Conservation (phyloP, 2,113 vertebrate species). For the Salvelinus fontinalis region DNA sequence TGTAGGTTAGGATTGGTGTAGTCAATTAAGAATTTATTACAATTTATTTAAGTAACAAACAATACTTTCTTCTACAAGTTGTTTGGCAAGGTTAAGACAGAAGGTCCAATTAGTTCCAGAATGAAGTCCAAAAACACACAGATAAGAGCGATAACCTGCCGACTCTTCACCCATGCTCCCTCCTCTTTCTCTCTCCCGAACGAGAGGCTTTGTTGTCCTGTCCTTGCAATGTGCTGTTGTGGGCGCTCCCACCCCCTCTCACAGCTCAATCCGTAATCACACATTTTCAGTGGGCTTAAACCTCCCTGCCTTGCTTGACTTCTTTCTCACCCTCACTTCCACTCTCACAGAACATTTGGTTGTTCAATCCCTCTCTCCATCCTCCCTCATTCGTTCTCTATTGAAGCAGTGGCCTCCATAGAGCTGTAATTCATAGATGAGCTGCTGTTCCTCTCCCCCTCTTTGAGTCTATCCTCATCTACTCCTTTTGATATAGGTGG, state of each 20-base stretch:
- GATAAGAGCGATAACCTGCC: no score
- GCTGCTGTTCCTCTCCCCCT: no score
- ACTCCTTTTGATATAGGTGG: no score
- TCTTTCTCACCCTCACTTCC: not conserved
- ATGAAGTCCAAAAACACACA: no score
- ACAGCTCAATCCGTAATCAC: slow-evolving; percentile 8
- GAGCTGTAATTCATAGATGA: no score
- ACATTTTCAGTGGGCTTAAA: slow-evolving; percentile 4
- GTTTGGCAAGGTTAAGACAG: not conserved
- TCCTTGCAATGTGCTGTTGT: not conserved
- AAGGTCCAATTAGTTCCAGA: no score
- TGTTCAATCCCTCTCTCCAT: slow-evolving; percentile 7
- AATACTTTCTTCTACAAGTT: no score
- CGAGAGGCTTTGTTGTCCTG: slow-evolving; percentile 15
- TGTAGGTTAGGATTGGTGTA: no score
- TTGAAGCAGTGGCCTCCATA: slow-evolving; percentile 1
- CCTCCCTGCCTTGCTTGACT: not conserved
- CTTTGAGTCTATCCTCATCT: no score
- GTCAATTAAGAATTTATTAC: no score
- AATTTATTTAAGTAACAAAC: no score
- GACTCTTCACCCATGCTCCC: not conserved
- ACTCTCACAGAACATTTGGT: not conserved
- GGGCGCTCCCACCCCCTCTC: not conserved
- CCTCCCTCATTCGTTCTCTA: not conserved
- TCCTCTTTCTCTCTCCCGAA: not conserved